Base-by-base conservation (phyloP, 2,797 vertebrate genomes). In the Gadopsis bispinosus region DNA sequence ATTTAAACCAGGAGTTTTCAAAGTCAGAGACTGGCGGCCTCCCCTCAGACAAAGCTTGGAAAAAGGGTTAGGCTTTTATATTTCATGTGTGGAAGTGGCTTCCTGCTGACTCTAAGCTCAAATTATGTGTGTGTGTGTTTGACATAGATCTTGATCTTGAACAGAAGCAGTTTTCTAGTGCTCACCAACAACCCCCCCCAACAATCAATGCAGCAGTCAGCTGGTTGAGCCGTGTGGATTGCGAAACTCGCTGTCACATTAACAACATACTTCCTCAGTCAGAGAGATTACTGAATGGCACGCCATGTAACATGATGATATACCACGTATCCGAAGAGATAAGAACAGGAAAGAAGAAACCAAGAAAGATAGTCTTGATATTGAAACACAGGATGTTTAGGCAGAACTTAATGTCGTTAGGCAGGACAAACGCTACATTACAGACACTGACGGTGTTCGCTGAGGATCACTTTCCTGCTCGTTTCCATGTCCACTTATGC, bases 41-140 rank as follows among this genome's bases (percentile, higher is more conserved):
- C 41, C 41, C 41, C 41, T 16, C 41, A 43, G 12, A 43, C 41
- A 43, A 43, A 43, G 41, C 41, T 41, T 41, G 41, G 41, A 41
- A 41, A 41, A 41, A 33, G 33, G 26, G 26, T 41, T 41, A 41
- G 11, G 11, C 6, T 17, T 45, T 50, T 51, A 39, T 7, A 41
- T 48, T 31, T 75, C 12, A 6, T 50, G 7, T 63, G 26, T 26
- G 19, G 17, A 56, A 20, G 51, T n/a, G n/a, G 10, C 6, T 85
- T 92, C 84, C 84, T 87, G 87, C 85, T 84, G 72, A 83, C 51
- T 79, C 26, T 6, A 8, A 8, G 60, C 77, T 81, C 45, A 54
- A 33, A 45, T 10, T 63, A 61, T 53, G n/a, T 43, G 41, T 75
- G 39, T 64, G 47, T 58, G 60, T 65, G 54, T 31, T 31, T 60